Evolutionary conservation across 2,888 invertebrate species (phyloP).

Genomic region (Caenorhabditis angaria): DNA sequence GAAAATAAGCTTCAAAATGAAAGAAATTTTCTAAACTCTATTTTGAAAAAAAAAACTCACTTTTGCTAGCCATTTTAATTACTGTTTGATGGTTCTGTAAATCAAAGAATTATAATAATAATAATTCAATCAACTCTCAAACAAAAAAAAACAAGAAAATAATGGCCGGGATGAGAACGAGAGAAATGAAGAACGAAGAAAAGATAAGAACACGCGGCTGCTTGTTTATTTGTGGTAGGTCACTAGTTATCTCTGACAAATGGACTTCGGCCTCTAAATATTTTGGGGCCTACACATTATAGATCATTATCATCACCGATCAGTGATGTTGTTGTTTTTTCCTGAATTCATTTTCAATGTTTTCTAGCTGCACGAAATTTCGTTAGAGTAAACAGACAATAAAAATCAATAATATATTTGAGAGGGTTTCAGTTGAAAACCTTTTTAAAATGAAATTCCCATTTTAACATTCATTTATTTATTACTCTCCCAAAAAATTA

Average conservation of each 20-base stretch:
- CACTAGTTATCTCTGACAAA: neutral
- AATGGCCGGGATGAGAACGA: neutral
- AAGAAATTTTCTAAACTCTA: too few species aligned
- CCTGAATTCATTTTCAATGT: too few species aligned
- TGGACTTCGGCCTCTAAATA: neutral
- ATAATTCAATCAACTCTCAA: neutral
- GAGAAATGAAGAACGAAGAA: neutral
- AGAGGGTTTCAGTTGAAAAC: too few species aligned
- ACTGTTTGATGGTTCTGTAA: constrained; percentile 14
- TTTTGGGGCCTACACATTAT: neutral
- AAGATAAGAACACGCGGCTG: neutral
- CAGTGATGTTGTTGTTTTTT: neutral
- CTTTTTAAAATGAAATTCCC: too few species aligned
- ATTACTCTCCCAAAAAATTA: neutral
- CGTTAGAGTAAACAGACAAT: too few species aligned
- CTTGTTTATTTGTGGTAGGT: neutral
- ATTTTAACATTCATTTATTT: neutral
- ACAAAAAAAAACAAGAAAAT: neutral
- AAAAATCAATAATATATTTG: too few species aligned
- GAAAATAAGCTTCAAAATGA: too few species aligned
- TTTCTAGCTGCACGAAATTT: too few species aligned
- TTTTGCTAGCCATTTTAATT: constrained; percentile 29
- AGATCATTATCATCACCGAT: neutral
- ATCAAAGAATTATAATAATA: neutral
- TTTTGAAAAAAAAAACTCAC: constrained; percentile 18